These are phyloP conservation scores for Anolis apletophallus DNA, from an alignment of 2,797 vertebrate genomes.

Conservation along the genomic window DNA sequence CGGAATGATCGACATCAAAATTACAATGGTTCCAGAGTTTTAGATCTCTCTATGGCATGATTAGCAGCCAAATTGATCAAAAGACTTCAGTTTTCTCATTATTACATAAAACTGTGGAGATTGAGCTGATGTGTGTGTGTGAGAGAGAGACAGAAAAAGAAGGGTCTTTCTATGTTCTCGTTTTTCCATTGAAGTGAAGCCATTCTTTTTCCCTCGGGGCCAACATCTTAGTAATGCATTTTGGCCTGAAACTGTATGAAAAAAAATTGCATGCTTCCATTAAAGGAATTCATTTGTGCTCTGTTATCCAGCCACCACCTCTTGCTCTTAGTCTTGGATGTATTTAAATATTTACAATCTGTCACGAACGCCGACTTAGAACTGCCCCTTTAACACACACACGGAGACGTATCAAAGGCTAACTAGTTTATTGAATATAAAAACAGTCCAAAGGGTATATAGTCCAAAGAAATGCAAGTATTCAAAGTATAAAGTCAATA, in stretches of 20 bases:
- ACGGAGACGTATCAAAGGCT: too few relatives aligned
- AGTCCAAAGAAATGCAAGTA: too few relatives aligned
- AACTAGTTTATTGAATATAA: too few relatives aligned
- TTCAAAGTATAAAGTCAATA: too few relatives aligned
- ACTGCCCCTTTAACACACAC: too few relatives aligned
- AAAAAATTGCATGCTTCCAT: constrained; percentile 8
- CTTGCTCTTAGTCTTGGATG: neutral
- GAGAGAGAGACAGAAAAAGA: neutral
- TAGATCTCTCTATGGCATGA: constrained; percentile 66
- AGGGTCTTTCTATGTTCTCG: constrained; percentile 49
- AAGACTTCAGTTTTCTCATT: constrained; percentile 50
- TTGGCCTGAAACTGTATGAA: constrained; percentile 57
- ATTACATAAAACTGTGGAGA: constrained; percentile 55
- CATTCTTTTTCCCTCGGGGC: constrained; percentile 52
- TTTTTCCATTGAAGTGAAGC: constrained; percentile 45
- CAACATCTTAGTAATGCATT: constrained; percentile 48
- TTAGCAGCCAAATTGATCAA: constrained; percentile 74
- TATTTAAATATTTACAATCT: constrained; percentile 17
- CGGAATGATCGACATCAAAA: constrained; percentile 35
- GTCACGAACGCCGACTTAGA: too few relatives aligned
- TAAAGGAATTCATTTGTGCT: neutral
- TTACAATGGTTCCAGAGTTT: constrained; percentile 61
- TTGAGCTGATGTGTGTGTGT: constrained; percentile 16
- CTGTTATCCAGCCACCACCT: neutral
- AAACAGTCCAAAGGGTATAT: too few relatives aligned